A percentile compares a stretch with the other conserved stretches of the same genome.
These are phyloP conservation scores for Urosaurus nigricauda DNA, from an alignment of 2,797 vertebrate genomes.

Conservation along the genomic window DNA sequence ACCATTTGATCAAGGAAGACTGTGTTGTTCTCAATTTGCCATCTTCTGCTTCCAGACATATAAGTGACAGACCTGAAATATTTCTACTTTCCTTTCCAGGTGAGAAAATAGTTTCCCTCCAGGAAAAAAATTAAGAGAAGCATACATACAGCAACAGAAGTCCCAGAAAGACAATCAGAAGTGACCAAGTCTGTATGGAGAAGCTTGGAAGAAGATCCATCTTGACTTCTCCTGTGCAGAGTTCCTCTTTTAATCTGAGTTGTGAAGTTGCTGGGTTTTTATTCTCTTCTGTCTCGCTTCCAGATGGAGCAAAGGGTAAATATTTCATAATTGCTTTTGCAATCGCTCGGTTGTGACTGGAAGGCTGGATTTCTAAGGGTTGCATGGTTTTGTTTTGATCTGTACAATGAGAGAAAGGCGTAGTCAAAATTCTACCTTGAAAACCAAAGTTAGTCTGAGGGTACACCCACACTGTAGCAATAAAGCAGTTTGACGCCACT, in stretches of 20 bases:
- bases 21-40: background rate
- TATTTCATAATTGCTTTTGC: fast-evolving
- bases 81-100: background rate
- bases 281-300: background rate
- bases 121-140: background rate
- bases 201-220: slow-evolving; percentile 71
- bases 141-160: slow-evolving; percentile 60
- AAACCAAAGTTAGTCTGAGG: slow-evolving; percentile 14
- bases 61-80: background rate
- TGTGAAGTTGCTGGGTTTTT: fast-evolving
- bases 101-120: background rate
- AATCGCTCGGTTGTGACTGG: too few species aligned
- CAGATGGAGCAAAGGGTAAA: background rate
- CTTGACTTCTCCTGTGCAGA: background rate
- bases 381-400: background rate
- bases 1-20: too few species aligned
- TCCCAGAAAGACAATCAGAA: slow-evolving; percentile 41
- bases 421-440: background rate
- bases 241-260: background rate
- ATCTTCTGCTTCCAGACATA: background rate
- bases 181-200: slow-evolving; percentile 69
- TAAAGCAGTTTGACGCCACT: too few species aligned
- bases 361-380: background rate
- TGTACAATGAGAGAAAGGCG: slow-evolving; percentile 32
- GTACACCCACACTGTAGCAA: background rate